phyloP scores from a whole-genome alignment of 2,888 invertebrate genomes.

The Eupithecia insigniata region DNA sequence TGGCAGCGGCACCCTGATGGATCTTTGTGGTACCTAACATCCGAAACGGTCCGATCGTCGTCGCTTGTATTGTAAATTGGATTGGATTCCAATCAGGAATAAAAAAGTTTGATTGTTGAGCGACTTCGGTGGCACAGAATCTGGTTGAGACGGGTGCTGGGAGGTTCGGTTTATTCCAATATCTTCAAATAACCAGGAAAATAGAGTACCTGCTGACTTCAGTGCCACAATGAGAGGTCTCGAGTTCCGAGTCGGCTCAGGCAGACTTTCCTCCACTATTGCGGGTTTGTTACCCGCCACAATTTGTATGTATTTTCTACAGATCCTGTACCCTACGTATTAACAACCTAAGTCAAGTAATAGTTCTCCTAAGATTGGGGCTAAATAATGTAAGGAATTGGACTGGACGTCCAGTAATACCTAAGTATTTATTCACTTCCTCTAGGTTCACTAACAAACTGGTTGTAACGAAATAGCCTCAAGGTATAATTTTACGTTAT shows the following conservation, averaged over 20 bases:
- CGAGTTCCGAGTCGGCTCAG: not conserved
- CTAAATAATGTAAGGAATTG: too few relatives aligned
- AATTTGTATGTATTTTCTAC: too few relatives aligned
- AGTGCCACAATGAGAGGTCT: not conserved
- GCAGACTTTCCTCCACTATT: not conserved
- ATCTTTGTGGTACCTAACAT: not conserved
- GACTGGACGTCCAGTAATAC: too few relatives aligned
- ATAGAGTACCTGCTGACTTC: not conserved
- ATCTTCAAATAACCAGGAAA: not conserved
- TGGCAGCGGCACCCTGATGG: not conserved
- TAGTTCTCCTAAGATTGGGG: not conserved
- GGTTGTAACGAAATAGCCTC: not conserved
- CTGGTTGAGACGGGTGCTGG: not conserved
- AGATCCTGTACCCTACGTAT: too few relatives aligned
- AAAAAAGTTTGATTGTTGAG: not conserved
- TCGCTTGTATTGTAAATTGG: not conserved
- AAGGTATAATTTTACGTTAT: conserved; percentile 3
- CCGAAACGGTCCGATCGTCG: not conserved
- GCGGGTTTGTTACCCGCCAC: not conserved
- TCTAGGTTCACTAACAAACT: not conserved
- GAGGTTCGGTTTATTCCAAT: not conserved
- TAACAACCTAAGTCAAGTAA: too few relatives aligned
- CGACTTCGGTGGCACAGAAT: not conserved
- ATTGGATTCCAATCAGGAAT: not conserved
- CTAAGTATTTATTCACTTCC: not conserved